Percentiles rank a stretch among this genome's conserved stretches.
Conservation (phyloP, 2,888 invertebrate genomes). For the Spodoptera littoralis region DNA sequence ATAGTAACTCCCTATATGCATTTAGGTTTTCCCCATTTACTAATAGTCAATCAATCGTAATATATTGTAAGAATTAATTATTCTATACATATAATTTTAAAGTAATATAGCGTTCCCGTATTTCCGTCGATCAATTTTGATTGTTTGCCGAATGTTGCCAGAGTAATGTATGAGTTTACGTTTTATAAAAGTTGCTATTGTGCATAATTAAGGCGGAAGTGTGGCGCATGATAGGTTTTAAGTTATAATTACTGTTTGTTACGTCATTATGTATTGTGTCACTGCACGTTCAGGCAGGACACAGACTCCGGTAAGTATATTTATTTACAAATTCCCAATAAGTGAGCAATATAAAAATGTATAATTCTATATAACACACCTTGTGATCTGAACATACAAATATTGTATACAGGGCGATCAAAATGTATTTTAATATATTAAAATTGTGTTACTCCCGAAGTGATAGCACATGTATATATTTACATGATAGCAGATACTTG, state of each 20-base stretch:
- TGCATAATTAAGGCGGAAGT: conserved; percentile 65
- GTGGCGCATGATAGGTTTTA: conserved; percentile 65
- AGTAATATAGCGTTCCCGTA: conserved; percentile 67
- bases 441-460: conserved; percentile 62
- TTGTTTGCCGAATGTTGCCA: conserved; percentile 72
- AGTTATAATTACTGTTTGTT: conserved; percentile 65
- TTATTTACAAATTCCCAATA: conserved; percentile 53
- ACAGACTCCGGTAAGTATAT: conserved; percentile 55
- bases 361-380: conserved; percentile 62
- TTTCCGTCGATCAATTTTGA: conserved; percentile 68
- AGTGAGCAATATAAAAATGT: conserved; percentile 72
- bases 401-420: conserved; percentile 74
- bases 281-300: conserved; percentile 56
- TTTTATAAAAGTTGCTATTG: conserved; percentile 49
- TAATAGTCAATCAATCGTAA: conserved; percentile 72
- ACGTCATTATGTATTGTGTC: conserved; percentile 64
- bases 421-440: conserved; percentile 71
- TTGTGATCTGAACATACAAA: conserved; percentile 74
- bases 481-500: conserved; percentile 65
- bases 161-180: conserved; percentile 57
- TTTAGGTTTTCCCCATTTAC: conserved; percentile 75
- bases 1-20: conserved; percentile 76
- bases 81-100: conserved; percentile 63
- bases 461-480: conserved; percentile 66
- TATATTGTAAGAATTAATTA: conserved; percentile 65